Conservation (phyloP, 2,113 vertebrate species). For the Geococcyx californianus region DNA sequence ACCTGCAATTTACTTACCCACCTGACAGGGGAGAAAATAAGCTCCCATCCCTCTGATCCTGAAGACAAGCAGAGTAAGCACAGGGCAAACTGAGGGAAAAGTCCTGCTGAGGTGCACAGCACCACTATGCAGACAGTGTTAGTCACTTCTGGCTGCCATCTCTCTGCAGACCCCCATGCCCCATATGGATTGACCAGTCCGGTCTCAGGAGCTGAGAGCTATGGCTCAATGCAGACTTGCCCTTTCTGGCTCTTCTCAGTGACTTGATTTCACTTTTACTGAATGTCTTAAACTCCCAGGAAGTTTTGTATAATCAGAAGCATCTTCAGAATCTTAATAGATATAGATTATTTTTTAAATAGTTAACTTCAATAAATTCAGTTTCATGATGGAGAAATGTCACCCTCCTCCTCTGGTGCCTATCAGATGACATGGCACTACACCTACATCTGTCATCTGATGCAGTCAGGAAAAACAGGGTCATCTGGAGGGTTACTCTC, state of each 20-base stretch:
- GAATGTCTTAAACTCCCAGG: not conserved
- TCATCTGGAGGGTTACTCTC: not conserved
- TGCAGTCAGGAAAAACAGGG: not conserved
- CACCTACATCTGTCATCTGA: not conserved
- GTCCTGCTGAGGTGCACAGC: not conserved
- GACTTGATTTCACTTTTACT: not conserved
- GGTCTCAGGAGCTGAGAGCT: not conserved
- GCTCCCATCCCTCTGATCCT: fast-evolving
- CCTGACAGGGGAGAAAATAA: not conserved
- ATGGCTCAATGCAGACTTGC: fast-evolving
- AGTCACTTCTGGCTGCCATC: not conserved
- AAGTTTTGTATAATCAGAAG: fast-evolving
- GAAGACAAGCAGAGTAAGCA: not conserved
- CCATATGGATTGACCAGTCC: not conserved
- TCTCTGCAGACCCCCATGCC: not conserved
- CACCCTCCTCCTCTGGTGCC: not conserved
- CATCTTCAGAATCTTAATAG: not conserved
- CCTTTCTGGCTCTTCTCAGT: not conserved
- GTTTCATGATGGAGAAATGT: not conserved
- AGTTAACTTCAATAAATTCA: not conserved
- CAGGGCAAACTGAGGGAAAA: not conserved
- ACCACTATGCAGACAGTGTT: not conserved
- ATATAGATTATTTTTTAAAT: not conserved
- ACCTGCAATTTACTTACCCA: not conserved
- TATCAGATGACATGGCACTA: not conserved